A percentile compares a stretch with the other conserved stretches of the same genome.
phyloP scores from a whole-genome alignment of 2,888 invertebrate species.

The Biston betularia region DNA sequence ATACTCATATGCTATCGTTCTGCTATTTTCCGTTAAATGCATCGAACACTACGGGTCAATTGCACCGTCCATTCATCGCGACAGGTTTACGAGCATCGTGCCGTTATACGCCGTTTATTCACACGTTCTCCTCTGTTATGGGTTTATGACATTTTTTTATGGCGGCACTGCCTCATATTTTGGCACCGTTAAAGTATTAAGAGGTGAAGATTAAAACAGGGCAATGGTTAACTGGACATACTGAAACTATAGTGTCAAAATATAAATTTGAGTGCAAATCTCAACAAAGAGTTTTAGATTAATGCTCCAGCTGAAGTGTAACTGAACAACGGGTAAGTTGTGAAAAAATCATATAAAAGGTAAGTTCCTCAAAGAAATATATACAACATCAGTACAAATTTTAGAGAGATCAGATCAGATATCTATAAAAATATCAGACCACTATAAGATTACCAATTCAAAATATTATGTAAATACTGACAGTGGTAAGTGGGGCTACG shows the following conservation, averaged over 20 bases:
- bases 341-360: no score
- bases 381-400: no score
- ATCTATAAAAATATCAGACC: no score
- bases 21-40: constrained; percentile 27
- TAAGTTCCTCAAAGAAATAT: no score
- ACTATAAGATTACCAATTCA: neutral
- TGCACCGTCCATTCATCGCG: constrained; percentile 69
- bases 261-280: neutral
- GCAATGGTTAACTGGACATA: constrained; percentile 28
- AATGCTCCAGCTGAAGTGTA: neutral
- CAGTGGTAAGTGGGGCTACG: constrained; percentile 1
- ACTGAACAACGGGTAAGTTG: neutral
- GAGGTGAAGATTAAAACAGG: constrained; percentile 57
- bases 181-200: constrained; percentile 71
- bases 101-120: constrained; percentile 65
- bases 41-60: constrained; percentile 51
- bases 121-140: constrained; percentile 72
- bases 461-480: neutral
- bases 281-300: no score
- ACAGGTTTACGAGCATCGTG: constrained; percentile 73
- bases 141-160: constrained; percentile 81
- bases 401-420: no score
- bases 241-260: constrained; percentile 6
- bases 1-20: neutral
- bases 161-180: constrained; percentile 77